Evolutionary conservation across 2,888 invertebrate species (phyloP).

Genomic region (Eubasilissa splendida): DNA sequence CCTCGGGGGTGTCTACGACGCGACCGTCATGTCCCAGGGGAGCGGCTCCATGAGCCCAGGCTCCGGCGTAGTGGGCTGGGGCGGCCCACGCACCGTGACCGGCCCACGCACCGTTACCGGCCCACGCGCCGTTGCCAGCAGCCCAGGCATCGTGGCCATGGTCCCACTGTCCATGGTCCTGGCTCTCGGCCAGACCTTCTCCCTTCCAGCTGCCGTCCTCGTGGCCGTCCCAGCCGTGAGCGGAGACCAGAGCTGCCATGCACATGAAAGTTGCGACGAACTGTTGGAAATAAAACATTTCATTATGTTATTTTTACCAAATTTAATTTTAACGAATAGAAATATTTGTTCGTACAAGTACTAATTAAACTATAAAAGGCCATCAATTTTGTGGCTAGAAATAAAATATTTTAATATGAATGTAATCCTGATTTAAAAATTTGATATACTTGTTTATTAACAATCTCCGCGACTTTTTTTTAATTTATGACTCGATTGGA

Average conservation of each 20-base stretch:
- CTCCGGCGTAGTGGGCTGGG: constrained; percentile 27
- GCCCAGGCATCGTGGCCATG: constrained; percentile 22
- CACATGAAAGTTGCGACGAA: constrained; percentile 50
- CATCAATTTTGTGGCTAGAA: too few species aligned
- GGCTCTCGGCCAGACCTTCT: constrained; percentile 63
- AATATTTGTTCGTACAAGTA: too few species aligned
- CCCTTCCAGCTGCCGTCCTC: constrained; percentile 70
- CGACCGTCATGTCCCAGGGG: constrained; percentile 66
- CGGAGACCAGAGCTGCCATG: constrained; percentile 50
- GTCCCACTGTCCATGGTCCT: constrained; percentile 42
- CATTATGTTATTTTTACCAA: background rate
- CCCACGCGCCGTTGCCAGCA: background rate
- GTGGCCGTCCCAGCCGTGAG: constrained; percentile 56
- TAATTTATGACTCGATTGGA: too few species aligned
- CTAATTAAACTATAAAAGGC: too few species aligned
- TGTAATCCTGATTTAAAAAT: too few species aligned
- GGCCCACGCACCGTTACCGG: constrained; percentile 1
- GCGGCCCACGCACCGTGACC: constrained; percentile 20
- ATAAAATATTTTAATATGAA: too few species aligned
- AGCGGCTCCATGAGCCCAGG: constrained; percentile 41
- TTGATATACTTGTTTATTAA: too few species aligned
- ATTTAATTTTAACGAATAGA: too few species aligned
- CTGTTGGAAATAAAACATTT: constrained; percentile 40
- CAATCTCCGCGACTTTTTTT: too few species aligned
- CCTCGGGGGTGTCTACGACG: constrained; percentile 75